Conservation (phyloP, 2,797 vertebrate genomes). For the Pristis pectinata region DNA sequence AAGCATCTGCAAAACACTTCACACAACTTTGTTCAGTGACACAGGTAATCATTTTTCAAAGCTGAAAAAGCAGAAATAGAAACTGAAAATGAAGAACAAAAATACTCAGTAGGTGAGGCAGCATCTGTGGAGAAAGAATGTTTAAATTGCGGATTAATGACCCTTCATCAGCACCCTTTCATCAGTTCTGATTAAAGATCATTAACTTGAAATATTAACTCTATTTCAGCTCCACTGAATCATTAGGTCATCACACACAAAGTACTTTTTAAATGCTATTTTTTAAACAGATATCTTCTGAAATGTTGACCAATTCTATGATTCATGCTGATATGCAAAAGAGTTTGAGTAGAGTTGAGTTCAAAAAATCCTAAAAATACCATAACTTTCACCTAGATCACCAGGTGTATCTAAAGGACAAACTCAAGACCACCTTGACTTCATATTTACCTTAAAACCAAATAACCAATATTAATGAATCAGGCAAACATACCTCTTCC, state of each 20-base stretch:
- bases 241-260: neutral
- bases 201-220: neutral
- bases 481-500: neutral
- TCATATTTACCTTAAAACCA: neutral
- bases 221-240: neutral
- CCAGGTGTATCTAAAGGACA: neutral
- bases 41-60: no score
- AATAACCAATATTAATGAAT: neutral
- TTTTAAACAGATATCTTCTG: neutral
- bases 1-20: neutral
- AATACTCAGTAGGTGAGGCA: no score
- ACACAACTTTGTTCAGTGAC: no score
- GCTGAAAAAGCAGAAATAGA: no score
- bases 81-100: no score
- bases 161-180: no score
- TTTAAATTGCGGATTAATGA: no score
- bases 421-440: neutral
- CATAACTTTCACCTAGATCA: neutral
- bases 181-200: no score
- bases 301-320: neutral
- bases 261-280: neutral
- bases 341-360: neutral
- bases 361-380: neutral
- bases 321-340: neutral
- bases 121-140: no score